A percentile compares a stretch with the other conserved stretches of the same genome.
Evolutionary conservation across 1,140 invertebrate genomes (phyloP).

Genomic region (Lutraria rhynchaena): DNA sequence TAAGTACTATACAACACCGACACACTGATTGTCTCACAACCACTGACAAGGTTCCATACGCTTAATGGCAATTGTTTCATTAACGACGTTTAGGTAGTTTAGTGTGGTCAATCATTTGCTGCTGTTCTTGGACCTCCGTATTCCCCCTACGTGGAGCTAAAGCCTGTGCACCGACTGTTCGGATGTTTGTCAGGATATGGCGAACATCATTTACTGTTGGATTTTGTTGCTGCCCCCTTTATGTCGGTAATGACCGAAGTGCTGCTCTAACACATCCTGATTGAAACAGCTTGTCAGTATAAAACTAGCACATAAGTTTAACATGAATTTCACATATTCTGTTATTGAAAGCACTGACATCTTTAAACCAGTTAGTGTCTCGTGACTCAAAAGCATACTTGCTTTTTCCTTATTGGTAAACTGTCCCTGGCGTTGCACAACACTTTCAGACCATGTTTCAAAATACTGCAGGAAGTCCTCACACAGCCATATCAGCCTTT

Average conservation of each 20-base stretch:
- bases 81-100: neutral
- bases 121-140: neutral
- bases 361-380: conserved; percentile 9
- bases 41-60: neutral
- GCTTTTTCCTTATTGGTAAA: neutral
- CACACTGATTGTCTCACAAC: neutral
- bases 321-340: neutral
- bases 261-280: conserved; percentile 32
- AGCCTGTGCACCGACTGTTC: neutral
- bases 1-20: neutral
- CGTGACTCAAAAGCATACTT: neutral
- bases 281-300: conserved; percentile 14
- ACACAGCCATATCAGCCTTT: neutral
- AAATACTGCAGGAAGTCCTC: conserved; percentile 6
- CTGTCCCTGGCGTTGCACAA: neutral
- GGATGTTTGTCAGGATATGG: neutral
- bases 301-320: conserved; percentile 13
- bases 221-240: conserved; percentile 12
- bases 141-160: neutral
- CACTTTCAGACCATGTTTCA: neutral
- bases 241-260: conserved; percentile 26
- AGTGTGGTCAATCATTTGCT: neutral
- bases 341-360: neutral
- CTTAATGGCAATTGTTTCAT: neutral
- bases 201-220: conserved; percentile 1